These are phyloP conservation scores for Syngnathus scovelli DNA, from an alignment of 2,113 vertebrate species.

Conservation along the genomic window DNA sequence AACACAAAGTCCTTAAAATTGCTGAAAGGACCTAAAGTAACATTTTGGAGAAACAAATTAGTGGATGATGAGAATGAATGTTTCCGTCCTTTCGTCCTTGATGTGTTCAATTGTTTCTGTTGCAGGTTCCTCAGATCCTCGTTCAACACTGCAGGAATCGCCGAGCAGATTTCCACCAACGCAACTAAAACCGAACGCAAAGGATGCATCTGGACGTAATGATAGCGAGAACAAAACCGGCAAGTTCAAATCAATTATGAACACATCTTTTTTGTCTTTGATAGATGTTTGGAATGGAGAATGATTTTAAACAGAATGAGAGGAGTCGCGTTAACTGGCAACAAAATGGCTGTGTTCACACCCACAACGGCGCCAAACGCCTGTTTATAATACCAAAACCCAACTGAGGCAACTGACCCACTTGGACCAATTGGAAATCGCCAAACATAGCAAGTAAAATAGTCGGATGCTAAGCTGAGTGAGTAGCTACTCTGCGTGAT, in stretches of 20 bases:
- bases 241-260: background rate
- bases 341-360: no score
- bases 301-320: no score
- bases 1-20: background rate
- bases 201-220: conserved; percentile 63
- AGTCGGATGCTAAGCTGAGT: background rate
- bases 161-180: conserved; percentile 82
- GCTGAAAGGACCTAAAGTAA: background rate
- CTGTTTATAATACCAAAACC: background rate
- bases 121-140: conserved; percentile 81
- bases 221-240: conserved; percentile 32
- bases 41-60: background rate
- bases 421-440: background rate
- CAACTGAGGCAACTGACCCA: no score
- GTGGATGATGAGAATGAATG: background rate
- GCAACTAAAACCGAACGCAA: conserved; percentile 76
- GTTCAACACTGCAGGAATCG: conserved; percentile 72
- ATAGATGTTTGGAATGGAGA: no score
- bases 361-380: no score
- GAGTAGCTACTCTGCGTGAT: background rate
- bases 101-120: conserved; percentile 25
- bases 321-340: no score
- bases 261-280: no score
- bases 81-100: background rate
- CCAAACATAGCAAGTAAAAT: background rate